Base-by-base conservation (phyloP, 2,888 invertebrate genomes). In the Tenthredo notha region DNA sequence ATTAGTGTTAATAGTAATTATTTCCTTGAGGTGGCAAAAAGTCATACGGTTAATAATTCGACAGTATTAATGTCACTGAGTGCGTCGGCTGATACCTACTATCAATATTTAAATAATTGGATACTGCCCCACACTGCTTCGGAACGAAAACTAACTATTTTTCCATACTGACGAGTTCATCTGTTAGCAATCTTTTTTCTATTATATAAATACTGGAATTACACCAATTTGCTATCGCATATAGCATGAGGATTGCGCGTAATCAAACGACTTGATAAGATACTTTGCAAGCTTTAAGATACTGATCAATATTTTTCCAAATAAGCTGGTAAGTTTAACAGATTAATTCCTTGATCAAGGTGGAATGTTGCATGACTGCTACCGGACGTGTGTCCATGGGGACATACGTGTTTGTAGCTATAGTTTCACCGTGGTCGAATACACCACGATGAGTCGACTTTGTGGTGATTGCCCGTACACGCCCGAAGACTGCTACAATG, bases 371-470 rank as follows among this genome's bases (percentile, higher is more conserved):
- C 89, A 90, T 84, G 88, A 89, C 0, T 91, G 91, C 86, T 89
- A 88, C 83, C 85, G 91, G 80, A 85, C 89, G 18, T 91, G 91
- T 43, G 75, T 72, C n/a, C 37, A 25, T n/a, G 88, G 88, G 15
- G 87, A 88, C 18, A 84, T 33, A 47, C 89, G 87, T 75, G 86
- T 70, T 12, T 91, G 91, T 86, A 40, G 86, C 33, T 91, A 91
- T 84, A 88, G 86, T 18, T 90, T 90, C 78, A 87, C 87, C 21
- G 87, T 91, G n/a, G 86, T 88, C 25, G 86, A 88, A 78, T 89
- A 90, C 84, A 91, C 90, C 1, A 88, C 90, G 12, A 90, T 91
- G 91, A 89, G 90, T 75, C 86, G 85, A 54, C 86, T 88, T 6
- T 91, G 91, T 84, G 88, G 87, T 18, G 85, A 90, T 85, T 91